Evolutionary conservation across 2,797 vertebrate genomes (phyloP).

Genomic region (Gallinago stenura): DNA sequence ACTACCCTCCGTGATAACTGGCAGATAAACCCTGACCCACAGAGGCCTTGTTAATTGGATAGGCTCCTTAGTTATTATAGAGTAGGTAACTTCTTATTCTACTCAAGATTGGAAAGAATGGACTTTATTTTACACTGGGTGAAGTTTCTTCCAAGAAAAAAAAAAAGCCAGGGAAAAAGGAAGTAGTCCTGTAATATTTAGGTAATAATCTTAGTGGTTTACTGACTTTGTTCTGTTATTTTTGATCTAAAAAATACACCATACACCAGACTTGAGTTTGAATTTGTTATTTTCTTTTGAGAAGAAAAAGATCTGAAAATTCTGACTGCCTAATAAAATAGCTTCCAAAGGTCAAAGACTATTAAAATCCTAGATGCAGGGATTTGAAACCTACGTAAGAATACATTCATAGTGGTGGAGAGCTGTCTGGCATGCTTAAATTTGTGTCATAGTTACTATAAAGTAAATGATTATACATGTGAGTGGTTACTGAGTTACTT

Average conservation of each 20-base stretch:
- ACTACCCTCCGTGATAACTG: background rate
- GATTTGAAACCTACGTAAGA: background rate
- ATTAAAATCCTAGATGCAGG: background rate
- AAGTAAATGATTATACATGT: background rate
- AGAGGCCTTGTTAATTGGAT: background rate
- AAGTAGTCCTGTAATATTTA: conserved; percentile 5
- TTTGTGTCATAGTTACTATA: background rate
- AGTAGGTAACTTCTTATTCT: background rate
- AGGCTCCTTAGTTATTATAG: background rate
- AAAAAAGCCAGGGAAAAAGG: background rate
- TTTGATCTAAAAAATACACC: background rate
- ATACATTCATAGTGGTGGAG: background rate
- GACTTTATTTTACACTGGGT: background rate
- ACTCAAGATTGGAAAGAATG: background rate
- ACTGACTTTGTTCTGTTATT: background rate
- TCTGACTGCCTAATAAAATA: background rate
- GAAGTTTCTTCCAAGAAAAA: background rate
- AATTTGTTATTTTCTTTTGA: background rate
- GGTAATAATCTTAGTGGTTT: background rate
- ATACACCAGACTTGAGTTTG: background rate
- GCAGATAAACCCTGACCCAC: conserved; percentile 37
- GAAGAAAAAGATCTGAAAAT: background rate
- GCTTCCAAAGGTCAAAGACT: background rate
- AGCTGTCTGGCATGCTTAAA: background rate
- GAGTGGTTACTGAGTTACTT: background rate